Conservation (phyloP, 2,888 invertebrate genomes). For the Cephus pulcher region DNA sequence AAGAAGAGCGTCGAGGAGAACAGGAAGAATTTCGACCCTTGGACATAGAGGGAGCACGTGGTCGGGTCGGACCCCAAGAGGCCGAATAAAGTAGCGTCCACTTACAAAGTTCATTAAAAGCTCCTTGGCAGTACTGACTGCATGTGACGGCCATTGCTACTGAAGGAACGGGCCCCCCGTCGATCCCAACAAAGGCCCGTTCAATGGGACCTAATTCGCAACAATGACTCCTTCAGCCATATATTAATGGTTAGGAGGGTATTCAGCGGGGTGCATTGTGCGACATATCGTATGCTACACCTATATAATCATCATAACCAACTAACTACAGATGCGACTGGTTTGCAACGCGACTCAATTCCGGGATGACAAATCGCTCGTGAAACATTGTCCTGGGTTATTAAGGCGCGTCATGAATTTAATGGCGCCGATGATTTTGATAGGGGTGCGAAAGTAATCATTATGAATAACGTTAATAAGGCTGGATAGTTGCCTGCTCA, state of each 20-base stretch:
- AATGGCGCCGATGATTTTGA: slow-evolving; percentile 53
- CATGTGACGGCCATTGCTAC: slow-evolving; percentile 4
- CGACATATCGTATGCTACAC: slow-evolving; percentile 19
- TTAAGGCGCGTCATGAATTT: slow-evolving; percentile 55
- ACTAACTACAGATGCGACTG: background rate
- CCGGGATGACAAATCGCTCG: slow-evolving; percentile 54
- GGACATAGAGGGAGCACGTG: no score
- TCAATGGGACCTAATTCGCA: slow-evolving; percentile 62
- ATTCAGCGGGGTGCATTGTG: slow-evolving; percentile 27
- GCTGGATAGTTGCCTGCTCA: slow-evolving; percentile 11
- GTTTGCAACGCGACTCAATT: slow-evolving; percentile 52
- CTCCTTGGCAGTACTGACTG: background rate
- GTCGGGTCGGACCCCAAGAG: no score
- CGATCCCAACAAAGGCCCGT: slow-evolving; percentile 52
- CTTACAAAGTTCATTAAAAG: slow-evolving; percentile 10
- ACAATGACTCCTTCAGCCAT: slow-evolving; percentile 56
- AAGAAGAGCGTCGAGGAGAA: no score
- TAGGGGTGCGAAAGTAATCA: slow-evolving; percentile 48
- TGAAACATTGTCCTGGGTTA: slow-evolving; percentile 48
- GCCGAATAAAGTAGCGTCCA: slow-evolving; percentile 7
- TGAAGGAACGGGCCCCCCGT: slow-evolving; percentile 35
- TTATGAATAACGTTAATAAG: slow-evolving; percentile 42
- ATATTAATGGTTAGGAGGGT: slow-evolving; percentile 56
- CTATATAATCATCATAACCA: slow-evolving; percentile 12
- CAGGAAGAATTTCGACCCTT: no score